These are phyloP conservation scores for Ceratothoa steindachneri DNA, from an alignment of 2,888 invertebrate species.

Conservation along the genomic window DNA sequence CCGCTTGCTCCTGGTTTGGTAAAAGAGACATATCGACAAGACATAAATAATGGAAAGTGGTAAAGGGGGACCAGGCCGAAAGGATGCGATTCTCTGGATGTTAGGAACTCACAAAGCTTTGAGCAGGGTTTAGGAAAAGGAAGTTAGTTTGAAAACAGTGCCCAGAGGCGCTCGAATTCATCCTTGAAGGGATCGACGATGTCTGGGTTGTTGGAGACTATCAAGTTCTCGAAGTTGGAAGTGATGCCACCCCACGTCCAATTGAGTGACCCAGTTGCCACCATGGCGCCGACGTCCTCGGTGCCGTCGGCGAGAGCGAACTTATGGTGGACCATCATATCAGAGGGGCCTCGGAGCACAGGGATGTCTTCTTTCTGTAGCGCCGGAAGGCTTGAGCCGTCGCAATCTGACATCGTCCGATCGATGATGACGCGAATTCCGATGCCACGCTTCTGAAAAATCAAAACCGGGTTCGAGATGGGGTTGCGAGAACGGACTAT, in stretches of 20 bases:
- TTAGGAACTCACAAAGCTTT: too few relatives aligned
- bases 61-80: too few relatives aligned
- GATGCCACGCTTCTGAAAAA: constrained; percentile 27
- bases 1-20: too few relatives aligned
- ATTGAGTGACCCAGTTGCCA: constrained; percentile 33
- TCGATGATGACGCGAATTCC: constrained; percentile 23
- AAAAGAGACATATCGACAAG: too few relatives aligned
- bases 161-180: constrained; percentile 30
- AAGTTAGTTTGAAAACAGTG: constrained; percentile 8
- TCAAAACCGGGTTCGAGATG: background rate
- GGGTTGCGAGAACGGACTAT: too few relatives aligned
- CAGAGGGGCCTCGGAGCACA: constrained; percentile 9
- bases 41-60: too few relatives aligned
- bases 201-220: constrained; percentile 25
- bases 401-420: constrained; percentile 9
- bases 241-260: constrained; percentile 32
- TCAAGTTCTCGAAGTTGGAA: constrained; percentile 26
- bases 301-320: constrained; percentile 29
- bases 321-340: constrained; percentile 31
- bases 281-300: constrained; percentile 1
- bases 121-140: too few relatives aligned
- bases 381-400: background rate
- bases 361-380: constrained; percentile 19
- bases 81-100: too few relatives aligned
- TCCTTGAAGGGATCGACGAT: constrained; percentile 8